Percentiles rank a stretch among this genome's conserved stretches.
phyloP scores from a whole-genome alignment of 2,888 invertebrate genomes.

The Monoplex corrugatus region DNA sequence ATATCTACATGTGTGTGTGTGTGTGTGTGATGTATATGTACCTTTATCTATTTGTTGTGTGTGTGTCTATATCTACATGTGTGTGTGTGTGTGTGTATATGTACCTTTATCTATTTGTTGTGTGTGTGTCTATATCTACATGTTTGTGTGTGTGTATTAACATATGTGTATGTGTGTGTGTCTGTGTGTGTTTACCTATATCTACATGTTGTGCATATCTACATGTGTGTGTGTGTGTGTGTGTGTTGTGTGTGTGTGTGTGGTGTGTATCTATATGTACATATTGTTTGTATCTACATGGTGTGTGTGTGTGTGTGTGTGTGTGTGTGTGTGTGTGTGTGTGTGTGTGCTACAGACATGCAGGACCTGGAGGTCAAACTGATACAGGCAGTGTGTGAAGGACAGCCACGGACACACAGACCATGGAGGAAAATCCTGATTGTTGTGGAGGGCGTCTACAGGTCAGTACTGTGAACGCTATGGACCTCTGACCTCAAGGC shows the following conservation, averaged over 20 bases:
- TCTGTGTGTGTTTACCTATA: neutral
- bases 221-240: neutral
- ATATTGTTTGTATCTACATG: too few species aligned
- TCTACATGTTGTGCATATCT: too few species aligned
- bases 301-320: neutral
- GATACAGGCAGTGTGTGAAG: constrained; percentile 88
- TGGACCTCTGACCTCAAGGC: too few species aligned
- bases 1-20: too few species aligned
- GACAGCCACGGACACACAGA: constrained; percentile 88
- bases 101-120: too few species aligned
- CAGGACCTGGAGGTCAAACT: constrained; percentile 91
- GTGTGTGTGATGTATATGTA: neutral
- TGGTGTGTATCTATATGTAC: neutral
- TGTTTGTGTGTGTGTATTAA: neutral
- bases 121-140: neutral
- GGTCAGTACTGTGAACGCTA: constrained; percentile 74
- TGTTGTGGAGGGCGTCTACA: constrained; percentile 97
- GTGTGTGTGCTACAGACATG: constrained; percentile 85
- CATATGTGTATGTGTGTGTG: neutral
- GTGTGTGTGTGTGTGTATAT: neutral
- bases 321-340: neutral
- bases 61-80: neutral
- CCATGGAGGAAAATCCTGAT: constrained; percentile 96
- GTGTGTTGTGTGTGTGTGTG: neutral
- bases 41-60: neutral